Evolutionary conservation across 2,888 invertebrate genomes (phyloP).

Genomic region (Thecophora atra): DNA sequence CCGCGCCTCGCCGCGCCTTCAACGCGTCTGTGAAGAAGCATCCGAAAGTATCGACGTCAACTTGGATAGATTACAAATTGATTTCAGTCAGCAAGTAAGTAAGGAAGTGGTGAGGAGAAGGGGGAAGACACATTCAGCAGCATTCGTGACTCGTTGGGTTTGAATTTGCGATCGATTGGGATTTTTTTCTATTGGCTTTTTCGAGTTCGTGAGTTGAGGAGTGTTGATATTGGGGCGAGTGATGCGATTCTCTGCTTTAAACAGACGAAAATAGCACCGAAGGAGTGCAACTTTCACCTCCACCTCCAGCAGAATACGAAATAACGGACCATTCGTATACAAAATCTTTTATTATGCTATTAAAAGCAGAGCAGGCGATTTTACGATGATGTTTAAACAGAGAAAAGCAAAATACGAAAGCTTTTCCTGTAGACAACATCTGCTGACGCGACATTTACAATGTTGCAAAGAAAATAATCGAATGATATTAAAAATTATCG

Average conservation of each 20-base stretch:
- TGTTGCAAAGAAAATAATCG: no score
- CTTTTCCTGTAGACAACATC: no score
- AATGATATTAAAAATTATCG: no score
- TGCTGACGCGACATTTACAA: no score
- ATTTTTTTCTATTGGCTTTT: not conserved
- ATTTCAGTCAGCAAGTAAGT: not conserved
- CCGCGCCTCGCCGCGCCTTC: not conserved
- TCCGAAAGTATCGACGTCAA: not conserved
- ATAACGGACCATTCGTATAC: no score
- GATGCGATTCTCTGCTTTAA: no score
- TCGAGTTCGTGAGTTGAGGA: not conserved
- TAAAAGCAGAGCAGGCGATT: no score
- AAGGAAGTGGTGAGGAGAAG: not conserved
- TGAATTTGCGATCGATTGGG: not conserved
- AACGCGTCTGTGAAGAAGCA: not conserved
- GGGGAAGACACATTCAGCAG: not conserved
- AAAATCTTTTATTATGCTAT: no score
- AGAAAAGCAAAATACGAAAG: no score
- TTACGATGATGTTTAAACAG: no score
- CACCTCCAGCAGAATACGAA: no score
- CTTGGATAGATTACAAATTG: slow-evolving; percentile 7
- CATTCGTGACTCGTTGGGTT: not conserved
- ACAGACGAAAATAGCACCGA: not conserved
- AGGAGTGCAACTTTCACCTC: not conserved
- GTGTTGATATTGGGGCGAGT: not conserved